Base-by-base conservation (phyloP, 2,797 vertebrate species). In the Hyperoplus immaculatus region DNA sequence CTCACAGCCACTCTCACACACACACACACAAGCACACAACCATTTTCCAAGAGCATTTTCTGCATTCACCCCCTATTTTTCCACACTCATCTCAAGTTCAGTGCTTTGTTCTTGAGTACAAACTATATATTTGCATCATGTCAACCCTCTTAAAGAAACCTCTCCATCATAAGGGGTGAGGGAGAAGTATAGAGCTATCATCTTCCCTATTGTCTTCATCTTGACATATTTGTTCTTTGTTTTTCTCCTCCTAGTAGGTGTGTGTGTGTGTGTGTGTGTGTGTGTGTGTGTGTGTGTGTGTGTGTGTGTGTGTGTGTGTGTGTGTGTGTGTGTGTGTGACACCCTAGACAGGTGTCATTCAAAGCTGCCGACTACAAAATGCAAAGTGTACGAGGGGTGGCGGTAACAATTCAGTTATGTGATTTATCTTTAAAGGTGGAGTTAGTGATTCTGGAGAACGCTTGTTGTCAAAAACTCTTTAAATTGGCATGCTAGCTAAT, bases 111-210 rank as follows among this genome's bases (percentile, higher is more conserved):
- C n/a, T 2, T 64, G 78, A 75, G 14, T 55, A 54, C 77, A 76
- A 87, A 88, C 75, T 45, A 4, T 56, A 18, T 6, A 8, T 87
- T 87, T 87, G 85, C 80, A 86, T 86, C 85, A 77, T 41, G 74
- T 72, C 75, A 59, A 9, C 70, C 53, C 66, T 80, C 74, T 64
- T 65, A 62, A 88, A 78, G 77, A 73, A 36, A 43, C 77, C 14
- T 75, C 77, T 77, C 43, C 46, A 42, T 78, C 69, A 65, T 81
- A 21, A 36, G 18, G 55, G 71, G 70, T 60, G 58, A 67, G 63
- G 54, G 42, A 85, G 55, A 41, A n/a, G 62, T 5, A 3, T 3
- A 0, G 6, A 8, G 54, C 85, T 82, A 87, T 84, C 62, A 80
- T 86, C 60, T 71, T 63, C 54, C 58, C 67, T 55, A 41, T 10